Evolutionary conservation across 2,113 vertebrate genomes (phyloP).

Genomic region (Hirundichthys speculiger): DNA sequence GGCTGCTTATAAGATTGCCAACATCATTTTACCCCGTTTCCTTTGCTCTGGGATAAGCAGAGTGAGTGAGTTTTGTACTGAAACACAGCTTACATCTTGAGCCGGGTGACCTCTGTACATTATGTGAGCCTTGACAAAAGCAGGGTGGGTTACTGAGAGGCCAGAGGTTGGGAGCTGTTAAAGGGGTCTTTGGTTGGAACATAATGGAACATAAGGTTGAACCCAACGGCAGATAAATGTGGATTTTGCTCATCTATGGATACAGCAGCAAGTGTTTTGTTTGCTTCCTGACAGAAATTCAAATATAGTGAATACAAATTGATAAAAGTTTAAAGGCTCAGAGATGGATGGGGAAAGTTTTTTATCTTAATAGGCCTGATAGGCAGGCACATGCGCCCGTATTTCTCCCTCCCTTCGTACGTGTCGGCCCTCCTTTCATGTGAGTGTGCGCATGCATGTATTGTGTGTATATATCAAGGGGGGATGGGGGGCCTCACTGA

Average conservation of each 20-base stretch:
- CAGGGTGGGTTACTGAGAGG: conserved; percentile 1
- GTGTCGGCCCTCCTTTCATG: conserved; percentile 31
- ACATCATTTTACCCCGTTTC: conserved; percentile 33
- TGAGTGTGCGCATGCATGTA: conserved; percentile 40
- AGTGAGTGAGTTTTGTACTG: conserved; percentile 7
- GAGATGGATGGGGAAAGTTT: conserved; percentile 45
- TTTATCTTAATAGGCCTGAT: conserved; percentile 50
- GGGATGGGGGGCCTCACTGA: conserved; percentile 61
- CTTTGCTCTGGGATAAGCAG: conserved; percentile 22
- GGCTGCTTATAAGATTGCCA: conserved; percentile 33
- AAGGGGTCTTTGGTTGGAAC: conserved; percentile 41
- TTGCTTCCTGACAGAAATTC: conserved; percentile 38
- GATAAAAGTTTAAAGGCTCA: conserved; percentile 40
- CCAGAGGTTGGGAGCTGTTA: conserved; percentile 36
- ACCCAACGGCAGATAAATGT: too few species aligned
- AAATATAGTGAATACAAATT: conserved; percentile 31
- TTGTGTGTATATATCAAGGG: conserved; percentile 60
- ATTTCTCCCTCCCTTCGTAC: conserved; percentile 24
- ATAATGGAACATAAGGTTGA: conserved; percentile 6
- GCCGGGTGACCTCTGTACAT: conserved; percentile 26
- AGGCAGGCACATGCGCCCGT: conserved; percentile 9
- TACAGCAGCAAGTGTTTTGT: too few species aligned
- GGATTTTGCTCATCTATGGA: too few species aligned
- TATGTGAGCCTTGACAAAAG: conserved; percentile 26
- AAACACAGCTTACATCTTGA: conserved; percentile 34